Conservation (phyloP, 2,797 vertebrate genomes). For the Spinus pinus region DNA sequence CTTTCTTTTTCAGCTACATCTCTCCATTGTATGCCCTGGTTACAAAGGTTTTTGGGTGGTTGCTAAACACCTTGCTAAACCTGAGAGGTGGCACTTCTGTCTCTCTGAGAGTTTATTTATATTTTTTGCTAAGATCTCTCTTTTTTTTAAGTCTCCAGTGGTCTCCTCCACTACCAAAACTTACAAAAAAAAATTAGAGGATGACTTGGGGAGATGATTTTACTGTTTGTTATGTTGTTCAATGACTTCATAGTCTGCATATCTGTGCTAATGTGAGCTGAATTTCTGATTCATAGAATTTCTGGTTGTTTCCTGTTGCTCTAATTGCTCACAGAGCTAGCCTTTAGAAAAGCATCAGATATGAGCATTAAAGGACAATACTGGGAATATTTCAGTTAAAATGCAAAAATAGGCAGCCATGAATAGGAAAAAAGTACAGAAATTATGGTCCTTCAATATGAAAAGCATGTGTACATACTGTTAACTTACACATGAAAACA, state of each 20-base stretch:
- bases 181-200: background rate
- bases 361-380: background rate
- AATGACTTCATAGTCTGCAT: background rate
- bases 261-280: background rate
- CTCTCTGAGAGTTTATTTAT: background rate
- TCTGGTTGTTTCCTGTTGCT: background rate
- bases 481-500: background rate
- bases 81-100: background rate
- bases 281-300: slow-evolving; percentile 15
- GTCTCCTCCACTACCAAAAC: background rate
- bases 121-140: background rate
- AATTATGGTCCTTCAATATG: background rate
- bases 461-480: background rate
- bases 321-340: background rate
- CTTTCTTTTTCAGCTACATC: background rate
- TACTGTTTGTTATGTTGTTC: background rate
- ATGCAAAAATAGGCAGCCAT: background rate
- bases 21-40: background rate
- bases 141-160: background rate
- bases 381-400: background rate
- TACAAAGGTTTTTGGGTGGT: background rate
- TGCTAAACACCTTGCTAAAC: background rate
- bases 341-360: background rate
- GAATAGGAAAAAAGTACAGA: background rate
- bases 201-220: background rate